Percentiles rank a stretch among this genome's conserved stretches.
Evolutionary conservation across 2,113 vertebrate genomes (phyloP).

Genomic region (Menura novaehollandiae): DNA sequence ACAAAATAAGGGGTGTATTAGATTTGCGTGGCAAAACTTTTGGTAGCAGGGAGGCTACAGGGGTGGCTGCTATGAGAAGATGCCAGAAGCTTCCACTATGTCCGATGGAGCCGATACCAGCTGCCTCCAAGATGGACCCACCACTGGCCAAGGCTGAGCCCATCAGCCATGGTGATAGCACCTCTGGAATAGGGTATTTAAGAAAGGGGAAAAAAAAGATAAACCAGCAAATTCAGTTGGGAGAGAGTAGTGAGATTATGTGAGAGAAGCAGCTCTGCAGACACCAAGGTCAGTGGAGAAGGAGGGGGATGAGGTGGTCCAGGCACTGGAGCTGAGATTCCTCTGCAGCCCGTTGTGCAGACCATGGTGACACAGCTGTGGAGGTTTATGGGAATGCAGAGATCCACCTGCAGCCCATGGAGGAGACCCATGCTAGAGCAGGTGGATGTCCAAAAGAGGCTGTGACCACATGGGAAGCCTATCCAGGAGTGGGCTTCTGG

Average conservation of each 20-base stretch:
- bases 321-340: background rate
- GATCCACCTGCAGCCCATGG: rapidly evolving
- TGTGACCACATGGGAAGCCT: background rate
- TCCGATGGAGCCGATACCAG: background rate
- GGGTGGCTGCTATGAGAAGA: background rate
- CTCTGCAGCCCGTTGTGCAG: background rate
- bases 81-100: background rate
- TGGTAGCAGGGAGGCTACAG: background rate
- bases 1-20: background rate
- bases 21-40: background rate
- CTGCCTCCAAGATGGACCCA: background rate
- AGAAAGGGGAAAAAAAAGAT: background rate
- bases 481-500: background rate
- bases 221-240: background rate
- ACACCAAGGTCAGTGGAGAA: background rate
- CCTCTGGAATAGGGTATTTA: background rate
- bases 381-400: background rate
- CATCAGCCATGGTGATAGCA: background rate
- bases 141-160: background rate
- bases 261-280: background rate
- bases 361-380: background rate
- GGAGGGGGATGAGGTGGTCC: background rate
- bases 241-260: background rate
- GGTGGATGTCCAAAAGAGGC: background rate
- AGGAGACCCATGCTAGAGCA: background rate